Conservation (phyloP, 2,888 invertebrate genomes). For the Anticlea derivata region DNA sequence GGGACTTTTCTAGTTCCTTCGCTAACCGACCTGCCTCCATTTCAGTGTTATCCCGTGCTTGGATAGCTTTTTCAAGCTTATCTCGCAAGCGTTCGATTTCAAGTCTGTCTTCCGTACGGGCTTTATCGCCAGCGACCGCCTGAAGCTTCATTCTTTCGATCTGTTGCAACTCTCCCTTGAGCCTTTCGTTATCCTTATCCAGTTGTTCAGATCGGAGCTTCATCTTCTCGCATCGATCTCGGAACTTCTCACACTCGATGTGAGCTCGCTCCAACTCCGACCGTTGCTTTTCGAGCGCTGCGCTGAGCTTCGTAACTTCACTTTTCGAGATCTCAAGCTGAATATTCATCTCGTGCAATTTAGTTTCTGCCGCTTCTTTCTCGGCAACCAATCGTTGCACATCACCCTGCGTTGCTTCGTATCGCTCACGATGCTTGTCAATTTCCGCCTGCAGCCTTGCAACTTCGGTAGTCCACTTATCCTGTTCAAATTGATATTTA, state of each 20-base stretch:
- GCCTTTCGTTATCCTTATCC: slow-evolving; percentile 84
- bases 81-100: slow-evolving; percentile 94
- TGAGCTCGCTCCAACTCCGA: slow-evolving; percentile 92
- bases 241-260: slow-evolving; percentile 94
- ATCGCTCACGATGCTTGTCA: slow-evolving; percentile 90
- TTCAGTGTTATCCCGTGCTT: slow-evolving; percentile 92
- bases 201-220: slow-evolving; percentile 87
- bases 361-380: slow-evolving; percentile 87
- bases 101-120: slow-evolving; percentile 87
- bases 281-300: slow-evolving; percentile 91
- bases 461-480: slow-evolving; percentile 84
- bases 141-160: slow-evolving; percentile 90
- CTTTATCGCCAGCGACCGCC: slow-evolving; percentile 86
- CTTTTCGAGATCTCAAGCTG: slow-evolving; percentile 91
- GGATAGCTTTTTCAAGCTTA: slow-evolving; percentile 93
- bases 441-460: slow-evolving; percentile 90
- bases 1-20: slow-evolving; percentile 93
- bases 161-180: slow-evolving; percentile 83
- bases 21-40: slow-evolving; percentile 93
- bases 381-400: slow-evolving; percentile 86
- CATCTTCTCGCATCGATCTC: slow-evolving; percentile 94
- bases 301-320: slow-evolving; percentile 89
- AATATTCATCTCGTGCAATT: slow-evolving; percentile 90
- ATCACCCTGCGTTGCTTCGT: slow-evolving; percentile 89
- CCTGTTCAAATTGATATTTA: slow-evolving; percentile 84